phyloP scores from a whole-genome alignment of 1,140 invertebrate genomes.

The Pentalonia nigronervosa region DNA sequence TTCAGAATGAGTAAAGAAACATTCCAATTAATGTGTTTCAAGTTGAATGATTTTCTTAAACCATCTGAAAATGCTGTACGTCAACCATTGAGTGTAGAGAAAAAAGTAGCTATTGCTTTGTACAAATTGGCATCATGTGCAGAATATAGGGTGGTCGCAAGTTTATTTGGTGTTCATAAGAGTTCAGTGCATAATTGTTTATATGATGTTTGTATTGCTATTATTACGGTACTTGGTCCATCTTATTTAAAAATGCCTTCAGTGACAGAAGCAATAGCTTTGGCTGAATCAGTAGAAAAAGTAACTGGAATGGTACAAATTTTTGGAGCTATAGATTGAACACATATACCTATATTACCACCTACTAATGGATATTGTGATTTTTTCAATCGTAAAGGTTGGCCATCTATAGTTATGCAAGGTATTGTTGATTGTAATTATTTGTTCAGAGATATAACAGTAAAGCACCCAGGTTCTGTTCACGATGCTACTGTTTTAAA shows the following conservation, averaged over 20 bases:
- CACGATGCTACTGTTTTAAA: background rate
- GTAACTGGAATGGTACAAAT: conserved; percentile 21
- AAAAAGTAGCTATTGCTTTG: conserved; percentile 1
- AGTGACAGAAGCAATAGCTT: background rate
- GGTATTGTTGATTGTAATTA: conserved; percentile 5
- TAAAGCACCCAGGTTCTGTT: background rate
- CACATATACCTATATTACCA: conserved; percentile 14
- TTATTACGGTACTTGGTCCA: background rate
- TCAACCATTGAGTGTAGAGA: background rate
- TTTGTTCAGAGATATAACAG: conserved; percentile 2
- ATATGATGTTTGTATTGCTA: background rate
- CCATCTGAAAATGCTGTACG: conserved; percentile 14
- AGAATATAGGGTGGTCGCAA: background rate
- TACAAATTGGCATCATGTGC: conserved; percentile 10
- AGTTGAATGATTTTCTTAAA: background rate
- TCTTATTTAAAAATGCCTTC: conserved; percentile 24
- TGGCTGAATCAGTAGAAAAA: conserved; percentile 2
- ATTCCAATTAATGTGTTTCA: background rate
- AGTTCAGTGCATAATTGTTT: conserved; percentile 8
- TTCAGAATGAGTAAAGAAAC: background rate
- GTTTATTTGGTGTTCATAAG: conserved; percentile 6
- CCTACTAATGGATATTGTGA: background rate
- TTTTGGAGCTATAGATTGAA: conserved; percentile 17
- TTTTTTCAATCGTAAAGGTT: background rate
- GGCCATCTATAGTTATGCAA: conserved; percentile 12